A percentile compares a stretch with the other conserved stretches of the same genome.
These are phyloP conservation scores for Troglohyphantes excavatus DNA, from an alignment of 2,888 invertebrate species.

Conservation along the genomic window DNA sequence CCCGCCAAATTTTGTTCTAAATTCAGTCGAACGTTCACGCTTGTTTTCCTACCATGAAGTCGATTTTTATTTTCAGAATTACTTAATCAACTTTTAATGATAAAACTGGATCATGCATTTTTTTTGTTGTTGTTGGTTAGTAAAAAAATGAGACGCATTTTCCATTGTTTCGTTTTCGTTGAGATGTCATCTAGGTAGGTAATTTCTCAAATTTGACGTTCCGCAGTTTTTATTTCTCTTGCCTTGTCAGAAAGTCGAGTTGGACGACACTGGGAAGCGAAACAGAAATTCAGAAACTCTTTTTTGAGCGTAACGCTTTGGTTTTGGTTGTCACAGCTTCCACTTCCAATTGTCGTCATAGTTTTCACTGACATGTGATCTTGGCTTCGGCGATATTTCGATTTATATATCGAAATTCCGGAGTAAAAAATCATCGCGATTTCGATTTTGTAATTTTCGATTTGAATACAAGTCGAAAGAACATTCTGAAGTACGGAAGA, in stretches of 20 bases:
- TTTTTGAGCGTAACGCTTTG: too few species aligned
- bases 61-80: constrained; percentile 8
- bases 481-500: too few species aligned
- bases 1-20: constrained; percentile 27
- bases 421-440: too few species aligned
- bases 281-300: too few species aligned
- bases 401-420: too few species aligned
- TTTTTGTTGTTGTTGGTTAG: background rate
- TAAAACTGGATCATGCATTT: constrained; percentile 26
- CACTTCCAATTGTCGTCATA: too few species aligned
- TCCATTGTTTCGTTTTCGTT: background rate
- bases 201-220: background rate
- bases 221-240: background rate
- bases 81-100: constrained; percentile 47
- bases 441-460: too few species aligned
- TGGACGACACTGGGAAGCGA: too few species aligned
- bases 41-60: background rate
- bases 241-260: background rate
- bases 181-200: background rate
- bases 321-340: too few species aligned
- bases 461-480: too few species aligned
- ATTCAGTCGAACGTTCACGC: constrained; percentile 34
- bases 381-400: too few species aligned
- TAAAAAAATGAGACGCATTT: background rate
- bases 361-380: too few species aligned